A percentile compares a stretch with the other conserved stretches of the same genome.
phyloP scores from a whole-genome alignment of 2,113 vertebrate genomes.

The Porphyrio hochstetteri region DNA sequence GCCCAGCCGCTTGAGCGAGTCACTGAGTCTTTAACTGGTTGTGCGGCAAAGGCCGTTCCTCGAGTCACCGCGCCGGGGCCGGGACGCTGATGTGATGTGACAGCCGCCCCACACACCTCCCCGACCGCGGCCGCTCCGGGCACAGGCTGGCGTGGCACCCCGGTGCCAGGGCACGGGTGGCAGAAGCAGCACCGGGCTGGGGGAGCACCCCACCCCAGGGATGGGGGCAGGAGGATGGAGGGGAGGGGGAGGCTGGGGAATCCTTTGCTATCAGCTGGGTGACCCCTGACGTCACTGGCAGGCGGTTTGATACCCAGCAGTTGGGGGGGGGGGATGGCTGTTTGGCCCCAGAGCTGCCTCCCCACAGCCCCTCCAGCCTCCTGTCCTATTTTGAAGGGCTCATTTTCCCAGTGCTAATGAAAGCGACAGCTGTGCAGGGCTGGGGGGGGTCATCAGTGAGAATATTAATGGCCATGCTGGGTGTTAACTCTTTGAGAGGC shows the following conservation, averaged over 20 bases:
- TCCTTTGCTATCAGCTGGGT: not conserved
- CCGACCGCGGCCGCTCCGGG: not conserved
- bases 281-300: slow-evolving; percentile 16
- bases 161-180: not conserved
- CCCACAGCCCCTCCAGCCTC: not conserved
- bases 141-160: not conserved
- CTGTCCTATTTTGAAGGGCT: slow-evolving; percentile 62
- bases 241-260: not conserved
- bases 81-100: slow-evolving; percentile 59
- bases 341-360: slow-evolving; percentile 33
- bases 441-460: slow-evolving; percentile 40
- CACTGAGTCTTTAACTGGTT: slow-evolving; percentile 9
- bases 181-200: not conserved
- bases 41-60: not conserved
- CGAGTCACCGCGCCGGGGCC: not conserved
- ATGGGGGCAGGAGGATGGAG: not conserved
- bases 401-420: slow-evolving; percentile 58
- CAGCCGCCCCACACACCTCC: slow-evolving; percentile 53
- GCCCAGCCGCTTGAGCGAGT: slow-evolving; percentile 2
- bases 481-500: slow-evolving; percentile 16
- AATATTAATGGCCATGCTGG: slow-evolving; percentile 29
- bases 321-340: no score
- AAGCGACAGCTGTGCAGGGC: slow-evolving; percentile 61
- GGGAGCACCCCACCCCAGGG: not conserved
- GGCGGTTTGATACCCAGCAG: not conserved